phyloP scores from a whole-genome alignment of 1,140 invertebrate genomes.

The Drosophila athabasca region DNA sequence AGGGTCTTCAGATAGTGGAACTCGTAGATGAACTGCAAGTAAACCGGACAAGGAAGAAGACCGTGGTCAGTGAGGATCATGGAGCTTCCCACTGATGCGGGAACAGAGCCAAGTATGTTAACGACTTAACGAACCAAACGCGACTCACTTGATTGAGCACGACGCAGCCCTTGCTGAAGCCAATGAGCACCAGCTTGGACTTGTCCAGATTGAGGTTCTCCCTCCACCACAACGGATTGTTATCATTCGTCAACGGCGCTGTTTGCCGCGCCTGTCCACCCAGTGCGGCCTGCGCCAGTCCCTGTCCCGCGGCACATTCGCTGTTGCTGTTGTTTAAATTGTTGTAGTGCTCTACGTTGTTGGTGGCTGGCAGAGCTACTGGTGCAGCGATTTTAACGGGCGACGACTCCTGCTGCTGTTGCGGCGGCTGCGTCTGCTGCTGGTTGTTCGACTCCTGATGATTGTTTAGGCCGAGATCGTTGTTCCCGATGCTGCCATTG shows the following conservation, averaged over 20 bases:
- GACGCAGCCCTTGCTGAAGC: constrained; percentile 96
- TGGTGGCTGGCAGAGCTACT: constrained; percentile 20
- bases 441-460: constrained; percentile 55
- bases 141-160: constrained; percentile 91
- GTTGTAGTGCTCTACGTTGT: constrained; percentile 73
- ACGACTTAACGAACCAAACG: constrained; percentile 77
- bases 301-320: constrained; percentile 46
- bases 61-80: background rate
- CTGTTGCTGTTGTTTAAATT: constrained; percentile 53
- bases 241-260: constrained; percentile 43
- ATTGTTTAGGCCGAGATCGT: constrained; percentile 38
- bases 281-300: too few relatives aligned
- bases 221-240: constrained; percentile 84
- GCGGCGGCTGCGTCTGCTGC: constrained; percentile 20
- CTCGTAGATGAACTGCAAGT: constrained; percentile 89
- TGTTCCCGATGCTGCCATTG: constrained; percentile 40
- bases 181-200: constrained; percentile 87
- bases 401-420: constrained; percentile 15
- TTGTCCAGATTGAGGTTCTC: constrained; percentile 84
- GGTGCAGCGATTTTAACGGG: constrained; percentile 28
- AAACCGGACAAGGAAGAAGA: background rate
- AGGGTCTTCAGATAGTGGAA: constrained; percentile 89
- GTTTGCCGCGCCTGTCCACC: constrained; percentile 16
- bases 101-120: constrained; percentile 32
- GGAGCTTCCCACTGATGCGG: background rate